phyloP scores from a whole-genome alignment of 2,113 vertebrate species.

The Symphodus melops region DNA sequence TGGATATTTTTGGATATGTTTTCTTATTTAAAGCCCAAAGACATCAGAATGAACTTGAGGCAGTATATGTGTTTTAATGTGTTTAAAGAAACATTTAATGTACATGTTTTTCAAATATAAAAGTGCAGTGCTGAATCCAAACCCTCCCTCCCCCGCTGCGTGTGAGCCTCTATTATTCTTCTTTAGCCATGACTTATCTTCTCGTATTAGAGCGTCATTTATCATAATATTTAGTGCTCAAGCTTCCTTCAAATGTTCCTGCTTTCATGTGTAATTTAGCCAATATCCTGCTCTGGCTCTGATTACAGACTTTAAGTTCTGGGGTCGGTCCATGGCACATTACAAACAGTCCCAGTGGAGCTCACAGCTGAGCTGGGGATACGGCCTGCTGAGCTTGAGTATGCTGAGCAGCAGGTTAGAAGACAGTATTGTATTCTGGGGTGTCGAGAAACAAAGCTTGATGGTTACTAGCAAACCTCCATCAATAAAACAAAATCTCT shows the following conservation, averaged over 20 bases:
- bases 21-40: neutral
- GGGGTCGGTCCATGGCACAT: constrained; percentile 68
- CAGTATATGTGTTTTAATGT: neutral
- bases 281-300: constrained; percentile 82
- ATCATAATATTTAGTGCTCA: constrained; percentile 81
- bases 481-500: neutral
- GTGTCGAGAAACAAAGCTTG: constrained; percentile 23
- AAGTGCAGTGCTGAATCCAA: constrained; percentile 33
- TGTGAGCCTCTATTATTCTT: constrained; percentile 74
- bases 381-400: constrained; percentile 23
- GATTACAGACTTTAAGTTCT: constrained; percentile 78
- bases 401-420: constrained; percentile 39
- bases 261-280: constrained; percentile 84
- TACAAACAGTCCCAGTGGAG: constrained; percentile 71
- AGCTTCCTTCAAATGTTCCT: constrained; percentile 77
- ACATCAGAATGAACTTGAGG: constrained; percentile 9
- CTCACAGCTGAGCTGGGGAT: constrained; percentile 64
- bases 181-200: constrained; percentile 71
- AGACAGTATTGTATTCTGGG: neutral
- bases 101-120: constrained; percentile 8
- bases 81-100: constrained; percentile 17
- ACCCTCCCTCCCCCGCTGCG: constrained; percentile 40
- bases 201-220: constrained; percentile 76
- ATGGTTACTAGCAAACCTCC: constrained; percentile 5
- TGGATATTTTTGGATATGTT: no score